Percentiles rank a stretch among this genome's conserved stretches.
These are phyloP conservation scores for Hypotaenidia philippensis DNA, from an alignment of 2,797 vertebrate genomes.

Conservation along the genomic window DNA sequence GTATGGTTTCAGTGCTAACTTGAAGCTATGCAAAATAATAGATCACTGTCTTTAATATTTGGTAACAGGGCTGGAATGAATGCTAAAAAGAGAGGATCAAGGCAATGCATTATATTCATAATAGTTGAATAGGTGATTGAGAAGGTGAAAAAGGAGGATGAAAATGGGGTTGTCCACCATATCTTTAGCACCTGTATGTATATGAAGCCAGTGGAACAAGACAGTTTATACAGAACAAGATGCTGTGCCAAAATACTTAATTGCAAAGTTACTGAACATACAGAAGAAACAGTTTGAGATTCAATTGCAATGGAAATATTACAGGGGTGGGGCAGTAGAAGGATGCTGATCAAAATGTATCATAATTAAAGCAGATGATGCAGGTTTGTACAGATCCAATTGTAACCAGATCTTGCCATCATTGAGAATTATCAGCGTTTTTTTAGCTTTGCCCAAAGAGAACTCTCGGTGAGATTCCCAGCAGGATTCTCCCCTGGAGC, in stretches of 20 bases:
- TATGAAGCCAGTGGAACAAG: not conserved
- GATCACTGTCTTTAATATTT: constrained; percentile 18
- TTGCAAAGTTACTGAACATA: not conserved
- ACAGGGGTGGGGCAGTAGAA: too few species aligned
- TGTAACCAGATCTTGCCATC: not conserved
- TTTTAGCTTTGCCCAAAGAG: not conserved
- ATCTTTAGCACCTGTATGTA: not conserved
- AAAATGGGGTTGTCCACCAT: fast-evolving
- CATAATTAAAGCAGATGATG: not conserved
- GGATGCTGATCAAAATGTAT: not conserved
- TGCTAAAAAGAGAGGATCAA: not conserved
- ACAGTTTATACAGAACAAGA: not conserved
- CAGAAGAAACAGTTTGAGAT: not conserved
- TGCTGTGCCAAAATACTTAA: not conserved
- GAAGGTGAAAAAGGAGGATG: not conserved
- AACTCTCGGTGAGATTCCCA: not conserved
- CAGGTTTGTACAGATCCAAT: not conserved
- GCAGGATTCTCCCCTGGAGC: not conserved
- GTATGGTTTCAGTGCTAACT: not conserved
- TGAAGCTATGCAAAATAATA: constrained; percentile 13
- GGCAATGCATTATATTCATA: not conserved
- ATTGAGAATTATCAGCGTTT: not conserved
- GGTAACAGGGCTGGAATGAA: not conserved
- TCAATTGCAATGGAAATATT: not conserved
- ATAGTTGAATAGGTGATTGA: not conserved